Percentiles rank a stretch among this genome's conserved stretches.
These are phyloP conservation scores for Ascidia mentula DNA, from an alignment of 23 tunicate genomes.

Conservation along the genomic window DNA sequence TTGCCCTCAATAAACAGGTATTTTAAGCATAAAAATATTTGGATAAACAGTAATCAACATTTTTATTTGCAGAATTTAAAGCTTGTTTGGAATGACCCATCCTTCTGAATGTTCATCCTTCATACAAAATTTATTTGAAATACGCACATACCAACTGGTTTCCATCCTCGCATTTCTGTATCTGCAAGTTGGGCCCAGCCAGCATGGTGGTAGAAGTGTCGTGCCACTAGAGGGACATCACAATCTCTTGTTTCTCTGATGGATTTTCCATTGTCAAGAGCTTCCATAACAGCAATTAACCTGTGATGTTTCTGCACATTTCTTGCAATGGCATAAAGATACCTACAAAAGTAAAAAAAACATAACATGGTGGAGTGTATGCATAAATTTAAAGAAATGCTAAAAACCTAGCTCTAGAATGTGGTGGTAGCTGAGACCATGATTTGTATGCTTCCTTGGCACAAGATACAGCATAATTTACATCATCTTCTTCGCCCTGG, in stretches of 20 bases:
- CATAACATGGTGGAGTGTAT: not conserved
- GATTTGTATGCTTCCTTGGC: constrained; percentile 77
- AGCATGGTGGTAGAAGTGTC: constrained; percentile 98
- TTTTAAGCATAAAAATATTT: too few relatives aligned
- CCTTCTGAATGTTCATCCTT: too few relatives aligned
- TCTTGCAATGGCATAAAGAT: constrained; percentile 92
- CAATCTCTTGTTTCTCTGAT: constrained; percentile 95
- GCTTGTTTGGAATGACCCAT: too few relatives aligned
- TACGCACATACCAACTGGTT: constrained; percentile 89
- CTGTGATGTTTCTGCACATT: constrained; percentile 97
- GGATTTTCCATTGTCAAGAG: constrained; percentile 95
- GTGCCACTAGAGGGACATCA: constrained; percentile 94
- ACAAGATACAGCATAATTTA: constrained; percentile 72
- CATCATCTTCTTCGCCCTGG: constrained; percentile 89
- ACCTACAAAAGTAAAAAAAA: constrained; percentile 27
- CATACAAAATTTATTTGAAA: not conserved
- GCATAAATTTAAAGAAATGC: not conserved
- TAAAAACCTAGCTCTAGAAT: constrained; percentile 77
- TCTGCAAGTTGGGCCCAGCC: constrained; percentile 96
- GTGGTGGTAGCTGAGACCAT: constrained; percentile 76
- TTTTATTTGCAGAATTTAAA: too few relatives aligned
- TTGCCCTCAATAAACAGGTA: too few relatives aligned
- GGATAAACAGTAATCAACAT: too few relatives aligned
- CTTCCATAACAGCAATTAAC: constrained; percentile 92
- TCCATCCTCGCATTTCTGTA: constrained; percentile 94